phyloP scores from a whole-genome alignment of 2,888 invertebrate species.

The Epistrophe grossulariae region DNA sequence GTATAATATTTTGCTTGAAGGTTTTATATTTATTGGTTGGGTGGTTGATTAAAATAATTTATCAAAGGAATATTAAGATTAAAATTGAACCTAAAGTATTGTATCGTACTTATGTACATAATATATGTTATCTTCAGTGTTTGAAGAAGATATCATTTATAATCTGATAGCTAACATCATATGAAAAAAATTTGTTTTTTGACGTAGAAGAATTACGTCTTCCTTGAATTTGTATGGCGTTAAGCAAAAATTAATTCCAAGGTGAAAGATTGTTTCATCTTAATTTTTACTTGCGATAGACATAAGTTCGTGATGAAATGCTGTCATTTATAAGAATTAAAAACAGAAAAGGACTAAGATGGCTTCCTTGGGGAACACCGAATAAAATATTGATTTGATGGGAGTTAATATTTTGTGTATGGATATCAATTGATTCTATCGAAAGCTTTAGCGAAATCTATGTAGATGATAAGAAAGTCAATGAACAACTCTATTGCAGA shows the following conservation, averaged over 20 bases:
- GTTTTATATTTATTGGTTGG: background rate
- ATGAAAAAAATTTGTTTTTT: background rate
- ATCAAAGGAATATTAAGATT: slow-evolving; percentile 17
- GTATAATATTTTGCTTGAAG: slow-evolving; percentile 16
- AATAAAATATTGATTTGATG: too few relatives aligned
- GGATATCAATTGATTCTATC: too few relatives aligned
- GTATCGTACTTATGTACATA: background rate
- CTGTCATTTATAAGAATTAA: too few relatives aligned
- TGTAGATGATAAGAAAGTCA: too few relatives aligned
- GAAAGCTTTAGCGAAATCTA: too few relatives aligned
- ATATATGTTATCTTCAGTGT: background rate
- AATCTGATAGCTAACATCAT: background rate
- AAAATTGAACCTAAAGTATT: slow-evolving; percentile 3
- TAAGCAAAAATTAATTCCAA: background rate
- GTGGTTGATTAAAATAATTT: slow-evolving; percentile 41
- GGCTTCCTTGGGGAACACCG: too few relatives aligned
- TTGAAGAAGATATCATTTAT: background rate
- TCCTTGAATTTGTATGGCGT: background rate
- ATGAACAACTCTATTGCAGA: too few relatives aligned
- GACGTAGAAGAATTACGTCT: background rate
- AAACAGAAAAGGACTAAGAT: too few relatives aligned
- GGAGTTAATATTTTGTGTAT: too few relatives aligned
- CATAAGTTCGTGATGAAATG: too few relatives aligned
- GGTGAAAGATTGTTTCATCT: background rate
- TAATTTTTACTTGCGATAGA: too few relatives aligned